Base-by-base conservation (phyloP, 2,113 vertebrate genomes). In the Ancistrus triradiatus region DNA sequence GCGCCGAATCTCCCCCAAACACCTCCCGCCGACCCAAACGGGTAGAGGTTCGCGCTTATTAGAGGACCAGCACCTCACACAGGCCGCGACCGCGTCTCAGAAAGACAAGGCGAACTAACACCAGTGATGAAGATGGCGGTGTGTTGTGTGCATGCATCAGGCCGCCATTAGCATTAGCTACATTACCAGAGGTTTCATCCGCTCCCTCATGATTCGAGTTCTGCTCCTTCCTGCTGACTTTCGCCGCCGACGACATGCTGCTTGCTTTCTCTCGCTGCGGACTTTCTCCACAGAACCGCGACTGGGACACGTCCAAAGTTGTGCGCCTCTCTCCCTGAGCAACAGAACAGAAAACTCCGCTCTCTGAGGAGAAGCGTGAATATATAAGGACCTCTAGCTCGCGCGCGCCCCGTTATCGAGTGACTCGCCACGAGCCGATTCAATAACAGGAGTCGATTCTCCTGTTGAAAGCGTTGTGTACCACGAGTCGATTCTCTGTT, bases 141-240 rank as follows among this genome's bases (percentile, higher is more conserved):
- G 81, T 69, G 28, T n/a, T 80, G 81, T 69, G 28, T 21, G 13
- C 40, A 43, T 27, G 56, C 18, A 73, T 73, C 69, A 78, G 75
- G 76, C 77, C 77, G 71, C 77, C 71, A 76, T 74, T 79, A 58
- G 38, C 38, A 17, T n/a, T 15, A 17, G 50, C 17, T 31, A 68
- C 66, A 53, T 81, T 79, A 91, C 90, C 89, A 85, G 90, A 91
- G 88, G 88, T 91, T 83, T 91, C 89, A 85, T 91, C 89, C 80
- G 89, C 88, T 79, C 87, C 88, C 81, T 91, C 87, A 85, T 90
- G 90, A 85, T 91, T 91, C 78, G 90, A 90, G 90, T 91, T 91
- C 81, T 90, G 88, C 86, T 90, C 89, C 85, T 90, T 91, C 84
- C 90, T 89, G 84, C 87, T 90, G 81, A 90, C 88, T 89, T 90